Evolutionary conservation across 2,888 invertebrate species (phyloP), one percentile per base, ranked within the genome.

Genomic region (Chalcosyrphus nemorum): DNA sequence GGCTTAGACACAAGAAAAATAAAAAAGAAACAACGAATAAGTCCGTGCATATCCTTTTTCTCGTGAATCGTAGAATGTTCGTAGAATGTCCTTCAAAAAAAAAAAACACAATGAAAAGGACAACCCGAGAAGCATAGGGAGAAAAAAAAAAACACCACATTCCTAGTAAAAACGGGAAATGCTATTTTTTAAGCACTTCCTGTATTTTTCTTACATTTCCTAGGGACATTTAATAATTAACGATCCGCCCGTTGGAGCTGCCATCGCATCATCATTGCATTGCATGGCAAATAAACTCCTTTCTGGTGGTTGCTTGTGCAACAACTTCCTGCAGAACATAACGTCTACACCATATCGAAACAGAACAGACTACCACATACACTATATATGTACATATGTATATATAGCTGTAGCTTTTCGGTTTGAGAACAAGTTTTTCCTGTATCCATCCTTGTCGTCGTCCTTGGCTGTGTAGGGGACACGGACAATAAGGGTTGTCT

Each of bases 141-240:
- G 70, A 80, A 32, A 52, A 75, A 80, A 32, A 52, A 54, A 54
- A 54, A 61, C 74, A 45, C 59, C 63, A 38, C 72, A 80, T 68
- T 77, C 54, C 50, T 17, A 59, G 74, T 35, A 19, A 27, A 65
- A 65, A 41, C 74, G 52, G 84, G 74, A 84, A 75, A 84, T 80
- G 84, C 80, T 65, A 84, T 84, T 84, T 84, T 84, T 78, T 80
- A 80, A 84, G 70, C 68, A 80, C 80, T 84, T 84, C 74, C 84
- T 59, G 57, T 13, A 29, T 32, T 47, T 50, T 70, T 57, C 74
- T 63, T 27, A 80, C 68, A 75, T 80, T 74, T 80, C 65, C 74
- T 50, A 74, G 74, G 84, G 84, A 84, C 84, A 80, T 80, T 84
- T 80, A 80, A 84, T 84, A 84, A 84, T 84, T 84, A 84, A 84